Evolutionary conservation across 2,113 vertebrate genomes (phyloP).

Genomic region (Cryptotis parvus): DNA sequence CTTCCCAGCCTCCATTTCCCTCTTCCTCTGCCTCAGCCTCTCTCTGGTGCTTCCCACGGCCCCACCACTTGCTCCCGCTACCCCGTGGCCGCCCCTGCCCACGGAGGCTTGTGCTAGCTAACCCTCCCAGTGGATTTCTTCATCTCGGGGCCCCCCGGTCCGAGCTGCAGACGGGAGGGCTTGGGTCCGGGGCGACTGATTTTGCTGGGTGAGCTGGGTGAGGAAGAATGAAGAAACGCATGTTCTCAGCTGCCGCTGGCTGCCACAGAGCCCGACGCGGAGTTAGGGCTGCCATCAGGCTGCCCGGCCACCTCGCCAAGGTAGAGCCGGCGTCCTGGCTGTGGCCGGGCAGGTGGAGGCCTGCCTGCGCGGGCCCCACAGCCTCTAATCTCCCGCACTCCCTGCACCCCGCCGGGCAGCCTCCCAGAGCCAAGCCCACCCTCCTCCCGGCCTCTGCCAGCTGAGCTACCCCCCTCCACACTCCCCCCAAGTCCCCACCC

Average conservation of each 20-base stretch:
- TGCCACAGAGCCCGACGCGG: neutral
- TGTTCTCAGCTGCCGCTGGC: neutral
- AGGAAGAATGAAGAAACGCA: no score
- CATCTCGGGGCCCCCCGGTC: no score
- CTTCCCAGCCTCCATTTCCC: no score
- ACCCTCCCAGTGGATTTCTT: no score
- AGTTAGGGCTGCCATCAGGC: neutral
- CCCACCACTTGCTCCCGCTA: neutral
- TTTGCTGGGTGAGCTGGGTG: neutral
- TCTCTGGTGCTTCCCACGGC: neutral
- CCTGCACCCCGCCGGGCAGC: neutral
- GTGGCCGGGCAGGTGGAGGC: conserved; percentile 36
- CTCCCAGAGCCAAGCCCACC: conserved; percentile 17
- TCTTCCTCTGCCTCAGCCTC: neutral
- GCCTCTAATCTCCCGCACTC: conserved; percentile 2
- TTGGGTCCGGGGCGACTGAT: neutral
- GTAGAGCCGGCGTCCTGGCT: neutral
- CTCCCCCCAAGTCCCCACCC: conserved; percentile 48
- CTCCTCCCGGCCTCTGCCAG: conserved; percentile 48
- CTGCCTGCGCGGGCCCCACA: conserved; percentile 7
- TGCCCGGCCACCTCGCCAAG: neutral
- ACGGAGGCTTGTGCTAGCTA: no score
- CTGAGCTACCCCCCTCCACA: conserved; percentile 53
- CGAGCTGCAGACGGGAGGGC: neutral
- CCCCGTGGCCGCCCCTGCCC: no score